Evolutionary conservation across 2,888 invertebrate species (phyloP), one percentile per base, ranked within the genome.

Genomic region (Conus canariensis): DNA sequence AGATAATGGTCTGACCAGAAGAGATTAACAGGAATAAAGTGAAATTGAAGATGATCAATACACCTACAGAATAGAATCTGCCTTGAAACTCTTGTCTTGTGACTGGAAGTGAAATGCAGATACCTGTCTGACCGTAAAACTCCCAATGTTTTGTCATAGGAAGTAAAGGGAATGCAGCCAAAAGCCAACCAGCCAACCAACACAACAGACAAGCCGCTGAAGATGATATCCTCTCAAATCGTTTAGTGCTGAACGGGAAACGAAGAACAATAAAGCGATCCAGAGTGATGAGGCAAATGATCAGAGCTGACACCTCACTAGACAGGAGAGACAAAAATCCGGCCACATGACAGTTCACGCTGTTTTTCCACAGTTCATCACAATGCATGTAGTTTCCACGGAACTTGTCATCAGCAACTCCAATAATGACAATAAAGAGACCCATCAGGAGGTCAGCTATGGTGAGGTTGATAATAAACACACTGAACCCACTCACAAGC

Each of bases 251-350:
- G 87, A 97, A 95, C 22, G 97, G 97, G 91, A 97, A 96, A n/a
- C 97, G 97, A 77, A 97, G 97, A 0, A 97, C 97, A 92, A 97
- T 96, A 92, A 97, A 97, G 22, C 97, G 97, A 94, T 97, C 97
- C 96, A 97, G 97, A 0, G 97, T 97, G 90, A 97, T 97, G 91
- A 97, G 93, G 0, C 97, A 97, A 19, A 97, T 96, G 88, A 97
- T 96, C 91, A 97, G 94, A 3, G 97, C 97, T 0, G 97, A 97
- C 6, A 97, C 97, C 94, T 97, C 97, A 91, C 97, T 97, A 90
- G 82, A 82, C 19, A 82, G 16, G 2, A 82, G 56, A 56, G 82
- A 82, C 19, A 82, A 19, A 56, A 82, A 45, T 14, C 82, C 82
- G 8, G 82, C 82, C 56, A 58, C 19, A 9, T 56, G 45, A 56